phyloP scores from a whole-genome alignment of 1,140 invertebrate species.

The Diachasmimorpha longicaudata region DNA sequence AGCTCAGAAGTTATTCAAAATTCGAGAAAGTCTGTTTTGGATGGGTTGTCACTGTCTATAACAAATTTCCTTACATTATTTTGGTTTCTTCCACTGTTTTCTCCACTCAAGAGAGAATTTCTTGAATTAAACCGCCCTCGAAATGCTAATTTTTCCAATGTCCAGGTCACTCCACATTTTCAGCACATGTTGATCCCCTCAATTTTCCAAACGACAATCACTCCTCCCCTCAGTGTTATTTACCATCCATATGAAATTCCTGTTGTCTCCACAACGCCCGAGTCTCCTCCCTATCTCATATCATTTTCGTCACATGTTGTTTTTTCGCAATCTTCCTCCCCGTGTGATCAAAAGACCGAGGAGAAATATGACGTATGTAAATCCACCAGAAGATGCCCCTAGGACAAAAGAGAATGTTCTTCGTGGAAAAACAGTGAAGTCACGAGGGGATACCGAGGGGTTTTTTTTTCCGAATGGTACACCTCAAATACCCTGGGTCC shows the following conservation, averaged over 20 bases:
- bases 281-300: background rate
- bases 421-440: background rate
- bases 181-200: too few species aligned
- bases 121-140: too few species aligned
- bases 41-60: too few species aligned
- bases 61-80: too few species aligned
- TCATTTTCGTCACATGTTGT: background rate
- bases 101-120: too few species aligned
- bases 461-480: background rate
- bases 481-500: background rate
- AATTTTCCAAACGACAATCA: too few species aligned
- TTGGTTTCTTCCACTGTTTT: too few species aligned
- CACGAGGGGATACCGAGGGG: background rate
- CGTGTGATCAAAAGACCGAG: background rate
- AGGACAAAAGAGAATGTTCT: slow-evolving; percentile 14
- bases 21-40: too few species aligned
- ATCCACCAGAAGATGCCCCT: background rate
- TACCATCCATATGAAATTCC: background rate
- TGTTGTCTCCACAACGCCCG: background rate
- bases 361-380: slow-evolving; percentile 19
- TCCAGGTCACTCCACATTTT: background rate
- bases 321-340: background rate
- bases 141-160: too few species aligned
- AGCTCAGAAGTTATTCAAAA: too few species aligned
- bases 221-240: too few species aligned